phyloP scores from a whole-genome alignment of 92 coral and sea anemone genomes.

The Chrysogorgia sp. region DNA sequence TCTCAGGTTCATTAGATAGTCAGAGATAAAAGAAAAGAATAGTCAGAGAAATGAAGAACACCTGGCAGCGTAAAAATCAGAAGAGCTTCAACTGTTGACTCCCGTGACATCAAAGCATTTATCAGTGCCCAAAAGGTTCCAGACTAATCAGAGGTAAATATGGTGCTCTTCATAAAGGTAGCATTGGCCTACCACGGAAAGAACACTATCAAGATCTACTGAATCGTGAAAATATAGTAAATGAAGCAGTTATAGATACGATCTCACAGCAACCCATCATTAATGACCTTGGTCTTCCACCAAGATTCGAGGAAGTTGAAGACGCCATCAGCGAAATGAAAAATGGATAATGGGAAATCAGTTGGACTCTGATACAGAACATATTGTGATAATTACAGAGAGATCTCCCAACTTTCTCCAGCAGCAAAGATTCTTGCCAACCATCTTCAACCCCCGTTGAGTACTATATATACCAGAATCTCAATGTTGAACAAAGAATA shows the following conservation, averaged over 20 bases:
- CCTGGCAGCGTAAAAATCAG: no score
- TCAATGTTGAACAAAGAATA: no score
- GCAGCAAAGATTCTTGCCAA: constrained; percentile 43
- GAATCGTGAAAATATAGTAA: not conserved
- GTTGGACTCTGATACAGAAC: not conserved
- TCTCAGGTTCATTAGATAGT: no score
- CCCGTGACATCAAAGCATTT: no score
- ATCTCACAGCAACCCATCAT: not conserved
- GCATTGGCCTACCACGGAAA: not conserved
- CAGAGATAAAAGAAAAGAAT: no score
- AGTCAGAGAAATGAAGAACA: no score
- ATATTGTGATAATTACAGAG: constrained; percentile 34
- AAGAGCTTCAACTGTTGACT: no score
- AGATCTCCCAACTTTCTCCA: constrained; percentile 35
- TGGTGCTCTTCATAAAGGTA: no score
- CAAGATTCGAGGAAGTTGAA: not conserved
- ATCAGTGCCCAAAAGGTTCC: no score
- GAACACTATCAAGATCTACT: not conserved
- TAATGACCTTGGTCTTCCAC: not conserved
- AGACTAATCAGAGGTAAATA: no score
- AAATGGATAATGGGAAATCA: not conserved
- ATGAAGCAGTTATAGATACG: not conserved
- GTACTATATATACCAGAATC: constrained; percentile 9
- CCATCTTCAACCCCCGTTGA: constrained; percentile 17
- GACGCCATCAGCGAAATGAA: no score